A percentile compares a stretch with the other conserved stretches of the same genome.
Conservation (phyloP, 2,113 vertebrate genomes). For the Ochotona curzoniae region DNA sequence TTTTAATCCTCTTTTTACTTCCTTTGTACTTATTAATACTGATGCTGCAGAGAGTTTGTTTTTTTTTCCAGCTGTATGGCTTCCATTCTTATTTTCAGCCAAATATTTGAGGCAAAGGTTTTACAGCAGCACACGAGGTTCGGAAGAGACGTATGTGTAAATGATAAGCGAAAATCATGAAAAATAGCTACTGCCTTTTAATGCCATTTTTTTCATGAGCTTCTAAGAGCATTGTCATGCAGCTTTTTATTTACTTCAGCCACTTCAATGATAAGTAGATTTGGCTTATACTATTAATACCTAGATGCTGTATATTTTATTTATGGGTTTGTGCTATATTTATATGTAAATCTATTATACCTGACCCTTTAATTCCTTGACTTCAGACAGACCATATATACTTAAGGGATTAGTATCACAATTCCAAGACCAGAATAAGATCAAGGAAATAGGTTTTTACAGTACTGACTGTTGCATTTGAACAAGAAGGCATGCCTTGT, state of each 20-base stretch:
- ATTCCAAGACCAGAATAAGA: slow-evolving; percentile 19
- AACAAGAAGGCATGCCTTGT: neutral
- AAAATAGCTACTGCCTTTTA: no score
- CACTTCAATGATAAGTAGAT: neutral
- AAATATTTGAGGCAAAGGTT: neutral
- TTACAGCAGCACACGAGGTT: neutral
- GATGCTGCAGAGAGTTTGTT: neutral
- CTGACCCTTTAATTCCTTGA: slow-evolving; percentile 54
- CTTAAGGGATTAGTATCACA: slow-evolving; percentile 67
- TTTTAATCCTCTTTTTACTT: neutral
- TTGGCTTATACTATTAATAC: slow-evolving; percentile 26
- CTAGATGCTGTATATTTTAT: slow-evolving; percentile 26
- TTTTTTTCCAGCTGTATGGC: neutral
- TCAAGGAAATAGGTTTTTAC: slow-evolving; percentile 22
- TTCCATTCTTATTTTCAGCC: slow-evolving; percentile 10
- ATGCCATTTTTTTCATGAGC: no score
- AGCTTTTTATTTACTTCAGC: neutral
- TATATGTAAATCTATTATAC: neutral
- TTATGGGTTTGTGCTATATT: slow-evolving; percentile 30
- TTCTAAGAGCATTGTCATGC: no score
- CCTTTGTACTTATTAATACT: neutral
- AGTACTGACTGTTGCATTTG: neutral
- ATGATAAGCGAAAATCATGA: no score
- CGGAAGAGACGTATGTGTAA: no score
- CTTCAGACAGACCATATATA: slow-evolving; percentile 57